Conservation (phyloP, 2,113 vertebrate species). For the Ailurus styani region DNA sequence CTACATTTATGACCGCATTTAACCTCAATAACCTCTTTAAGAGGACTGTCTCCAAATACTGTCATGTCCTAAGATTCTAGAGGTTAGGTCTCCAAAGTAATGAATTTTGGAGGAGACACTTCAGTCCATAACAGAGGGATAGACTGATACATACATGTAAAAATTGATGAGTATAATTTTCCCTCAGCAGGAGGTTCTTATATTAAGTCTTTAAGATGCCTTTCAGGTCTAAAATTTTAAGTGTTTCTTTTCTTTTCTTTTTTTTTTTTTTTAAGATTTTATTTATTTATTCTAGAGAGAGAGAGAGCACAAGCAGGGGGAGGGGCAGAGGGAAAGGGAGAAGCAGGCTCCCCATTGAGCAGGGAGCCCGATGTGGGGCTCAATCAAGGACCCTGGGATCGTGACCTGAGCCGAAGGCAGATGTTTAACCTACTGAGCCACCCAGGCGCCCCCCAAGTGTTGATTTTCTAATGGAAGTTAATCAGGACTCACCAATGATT, state of each 20-base stretch:
- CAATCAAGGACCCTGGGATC: too few species aligned
- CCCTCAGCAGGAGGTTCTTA: not conserved
- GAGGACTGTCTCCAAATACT: not conserved
- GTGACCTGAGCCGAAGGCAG: not conserved
- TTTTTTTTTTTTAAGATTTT: too few species aligned
- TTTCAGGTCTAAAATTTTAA: not conserved
- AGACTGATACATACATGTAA: not conserved
- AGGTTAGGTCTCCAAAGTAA: not conserved
- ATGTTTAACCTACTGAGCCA: not conserved
- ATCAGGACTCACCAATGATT: not conserved
- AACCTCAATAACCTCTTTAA: not conserved
- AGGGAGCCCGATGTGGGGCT: too few species aligned
- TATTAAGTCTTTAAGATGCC: not conserved
- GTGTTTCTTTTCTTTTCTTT: not conserved
- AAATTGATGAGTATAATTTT: not conserved
- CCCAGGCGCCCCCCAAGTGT: not conserved
- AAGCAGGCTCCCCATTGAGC: too few species aligned
- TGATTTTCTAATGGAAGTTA: slow-evolving; percentile 6
- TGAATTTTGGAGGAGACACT: not conserved
- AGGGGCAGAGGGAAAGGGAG: too few species aligned
- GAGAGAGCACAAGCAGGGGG: too few species aligned
- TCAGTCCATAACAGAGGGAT: not conserved
- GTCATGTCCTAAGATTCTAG: not conserved
- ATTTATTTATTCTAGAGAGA: too few species aligned
- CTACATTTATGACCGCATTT: not conserved